These are phyloP conservation scores for Agrotis ipsilon DNA, from an alignment of 2,888 invertebrate genomes.

Conservation along the genomic window DNA sequence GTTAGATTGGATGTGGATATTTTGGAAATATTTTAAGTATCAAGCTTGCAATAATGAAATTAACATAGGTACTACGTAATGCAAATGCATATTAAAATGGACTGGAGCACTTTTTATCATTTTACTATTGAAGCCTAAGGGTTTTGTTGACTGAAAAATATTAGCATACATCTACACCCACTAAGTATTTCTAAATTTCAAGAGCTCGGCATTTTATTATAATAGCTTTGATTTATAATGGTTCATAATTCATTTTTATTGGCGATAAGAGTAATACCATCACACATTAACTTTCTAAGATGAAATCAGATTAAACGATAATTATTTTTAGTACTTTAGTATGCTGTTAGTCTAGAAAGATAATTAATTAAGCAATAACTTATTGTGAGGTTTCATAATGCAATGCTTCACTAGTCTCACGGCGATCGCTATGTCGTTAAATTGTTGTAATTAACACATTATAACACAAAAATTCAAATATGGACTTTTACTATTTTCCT, in stretches of 20 bases:
- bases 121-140: constrained; percentile 2
- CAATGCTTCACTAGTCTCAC: not conserved
- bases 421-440: not conserved
- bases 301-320: not conserved
- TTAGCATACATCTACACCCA: constrained; percentile 17
- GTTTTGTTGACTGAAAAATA: constrained; percentile 9
- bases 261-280: constrained; percentile 13
- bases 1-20: too few relatives aligned
- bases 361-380: not conserved
- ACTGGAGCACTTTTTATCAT: not conserved
- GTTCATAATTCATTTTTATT: constrained; percentile 22
- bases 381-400: too few relatives aligned
- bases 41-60: too few relatives aligned
- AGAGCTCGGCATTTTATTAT: constrained; percentile 1
- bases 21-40: too few relatives aligned
- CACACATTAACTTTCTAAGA: constrained; percentile 40
- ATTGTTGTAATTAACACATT: not conserved
- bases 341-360: not conserved
- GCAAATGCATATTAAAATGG: too few relatives aligned
- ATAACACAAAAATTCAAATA: not conserved
- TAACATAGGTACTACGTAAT: too few relatives aligned
- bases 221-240: constrained; percentile 6
- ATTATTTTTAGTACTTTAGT: constrained; percentile 1
- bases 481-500: not conserved
- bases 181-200: constrained; percentile 22